These are phyloP conservation scores for Drosophila putrida DNA, from an alignment of 2,888 invertebrate species.

Conservation along the genomic window DNA sequence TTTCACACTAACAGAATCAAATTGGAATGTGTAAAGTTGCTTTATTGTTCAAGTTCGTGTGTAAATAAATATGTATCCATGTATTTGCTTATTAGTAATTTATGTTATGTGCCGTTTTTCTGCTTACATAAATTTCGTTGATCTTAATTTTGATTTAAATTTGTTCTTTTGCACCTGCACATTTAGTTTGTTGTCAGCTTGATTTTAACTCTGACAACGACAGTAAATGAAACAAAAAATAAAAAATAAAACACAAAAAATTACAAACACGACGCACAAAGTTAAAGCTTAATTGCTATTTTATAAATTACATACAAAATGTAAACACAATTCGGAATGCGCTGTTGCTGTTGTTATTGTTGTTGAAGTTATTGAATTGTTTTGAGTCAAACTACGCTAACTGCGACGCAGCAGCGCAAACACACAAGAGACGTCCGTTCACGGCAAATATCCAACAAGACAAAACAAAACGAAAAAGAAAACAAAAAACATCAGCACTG, in stretches of 20 bases:
- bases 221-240: conserved; percentile 15
- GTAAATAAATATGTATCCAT: conserved; percentile 19
- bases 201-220: conserved; percentile 22
- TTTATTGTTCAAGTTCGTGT: conserved; percentile 47
- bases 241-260: conserved; percentile 3
- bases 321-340: conserved; percentile 45
- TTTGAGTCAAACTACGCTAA: conserved; percentile 65
- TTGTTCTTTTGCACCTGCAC: conserved; percentile 42
- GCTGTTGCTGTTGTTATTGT: conserved; percentile 42
- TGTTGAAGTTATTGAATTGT: conserved; percentile 49
- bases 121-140: conserved; percentile 60
- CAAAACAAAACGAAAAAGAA: conserved; percentile 54
- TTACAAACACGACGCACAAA: conserved; percentile 34
- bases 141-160: conserved; percentile 15
- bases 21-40: conserved; percentile 67
- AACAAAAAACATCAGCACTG: conserved; percentile 56
- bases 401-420: conserved; percentile 72
- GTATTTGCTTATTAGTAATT: conserved; percentile 35
- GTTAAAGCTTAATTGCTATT: conserved; percentile 31
- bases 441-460: conserved; percentile 65
- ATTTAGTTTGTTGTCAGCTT: conserved; percentile 27
- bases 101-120: conserved; percentile 38
- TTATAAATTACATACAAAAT: conserved; percentile 46
- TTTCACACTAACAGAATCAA: conserved; percentile 71
- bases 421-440: conserved; percentile 59